These are phyloP conservation scores for Archocentrus centrarchus DNA, from an alignment of 2,113 vertebrate species.

Conservation along the genomic window DNA sequence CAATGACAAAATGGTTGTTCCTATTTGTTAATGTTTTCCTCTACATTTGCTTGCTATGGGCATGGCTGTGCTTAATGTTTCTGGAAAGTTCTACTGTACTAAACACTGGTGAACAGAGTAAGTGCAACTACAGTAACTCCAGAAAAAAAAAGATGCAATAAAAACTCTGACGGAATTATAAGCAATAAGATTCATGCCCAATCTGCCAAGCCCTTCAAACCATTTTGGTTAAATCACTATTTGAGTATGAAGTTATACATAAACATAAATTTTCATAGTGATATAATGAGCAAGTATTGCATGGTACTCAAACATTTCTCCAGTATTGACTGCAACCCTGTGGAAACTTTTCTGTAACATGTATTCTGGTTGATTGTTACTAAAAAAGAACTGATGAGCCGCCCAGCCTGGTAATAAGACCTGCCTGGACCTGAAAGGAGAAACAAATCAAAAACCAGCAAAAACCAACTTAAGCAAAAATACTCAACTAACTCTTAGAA, in stretches of 20 bases:
- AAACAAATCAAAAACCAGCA: neutral
- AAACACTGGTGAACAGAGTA: neutral
- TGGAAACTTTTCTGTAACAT: neutral
- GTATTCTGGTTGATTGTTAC: neutral
- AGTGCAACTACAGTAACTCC: slow-evolving; percentile 15
- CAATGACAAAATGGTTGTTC: neutral
- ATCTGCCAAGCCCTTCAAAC: neutral
- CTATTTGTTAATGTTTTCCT: neutral
- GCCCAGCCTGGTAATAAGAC: neutral
- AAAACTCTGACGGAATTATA: neutral
- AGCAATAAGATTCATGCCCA: neutral
- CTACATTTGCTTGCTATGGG: neutral
- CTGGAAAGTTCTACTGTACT: neutral
- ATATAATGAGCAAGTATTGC: neutral
- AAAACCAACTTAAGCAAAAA: no score
- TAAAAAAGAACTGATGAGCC: neutral
- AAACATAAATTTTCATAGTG: neutral
- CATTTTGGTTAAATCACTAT: neutral
- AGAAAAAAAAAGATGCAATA: neutral
- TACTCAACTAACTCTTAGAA: no score
- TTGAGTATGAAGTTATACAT: neutral
- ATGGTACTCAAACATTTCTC: neutral
- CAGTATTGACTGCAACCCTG: neutral
- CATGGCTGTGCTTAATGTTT: neutral
- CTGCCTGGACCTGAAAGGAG: neutral